These are phyloP conservation scores for Drosophila setifemur DNA, from an alignment of 1,140 invertebrate genomes.

Conservation along the genomic window DNA sequence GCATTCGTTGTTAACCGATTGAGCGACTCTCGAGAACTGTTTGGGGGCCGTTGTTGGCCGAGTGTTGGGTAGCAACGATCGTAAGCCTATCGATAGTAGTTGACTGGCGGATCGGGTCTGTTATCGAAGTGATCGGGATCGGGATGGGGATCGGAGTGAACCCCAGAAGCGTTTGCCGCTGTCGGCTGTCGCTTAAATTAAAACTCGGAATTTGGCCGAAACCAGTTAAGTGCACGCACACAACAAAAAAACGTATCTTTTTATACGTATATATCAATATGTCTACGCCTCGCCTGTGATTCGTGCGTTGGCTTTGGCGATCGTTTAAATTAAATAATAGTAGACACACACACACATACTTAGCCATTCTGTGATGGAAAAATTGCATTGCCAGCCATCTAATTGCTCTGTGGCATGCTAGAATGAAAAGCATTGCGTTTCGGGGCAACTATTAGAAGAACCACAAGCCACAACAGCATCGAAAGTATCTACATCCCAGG, in stretches of 20 bases:
- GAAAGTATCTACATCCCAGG: slow-evolving; percentile 33
- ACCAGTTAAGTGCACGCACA: slow-evolving; percentile 72
- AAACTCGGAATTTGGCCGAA: slow-evolving; percentile 76
- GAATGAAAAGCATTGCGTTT: slow-evolving; percentile 36
- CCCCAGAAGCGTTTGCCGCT: slow-evolving; percentile 50
- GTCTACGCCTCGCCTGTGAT: slow-evolving; percentile 60
- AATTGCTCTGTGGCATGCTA: slow-evolving; percentile 71
- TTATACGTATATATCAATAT: slow-evolving; percentile 16
- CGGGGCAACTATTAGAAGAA: slow-evolving; percentile 18
- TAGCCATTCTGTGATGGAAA: slow-evolving; percentile 28
- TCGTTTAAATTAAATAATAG: slow-evolving; percentile 69
- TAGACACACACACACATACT: slow-evolving; percentile 22
- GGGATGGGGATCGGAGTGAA: slow-evolving; percentile 39
- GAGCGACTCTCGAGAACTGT: slow-evolving; percentile 71
- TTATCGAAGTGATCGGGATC: slow-evolving; percentile 43
- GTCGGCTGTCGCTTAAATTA: slow-evolving; percentile 68
- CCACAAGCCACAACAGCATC: slow-evolving; percentile 18
- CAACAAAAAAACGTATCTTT: slow-evolving; percentile 10
- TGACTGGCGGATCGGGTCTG: slow-evolving; percentile 15
- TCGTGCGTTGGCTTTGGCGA: slow-evolving; percentile 57
- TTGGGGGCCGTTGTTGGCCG: slow-evolving; percentile 3
- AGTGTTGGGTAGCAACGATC: slow-evolving; percentile 40
- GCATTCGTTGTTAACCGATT: slow-evolving; percentile 50
- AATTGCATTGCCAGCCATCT: slow-evolving; percentile 55
- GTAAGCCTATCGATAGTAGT: slow-evolving; percentile 75